These are phyloP conservation scores for Choristoneura fumiferana DNA, from an alignment of 1,140 invertebrate genomes.

Conservation along the genomic window DNA sequence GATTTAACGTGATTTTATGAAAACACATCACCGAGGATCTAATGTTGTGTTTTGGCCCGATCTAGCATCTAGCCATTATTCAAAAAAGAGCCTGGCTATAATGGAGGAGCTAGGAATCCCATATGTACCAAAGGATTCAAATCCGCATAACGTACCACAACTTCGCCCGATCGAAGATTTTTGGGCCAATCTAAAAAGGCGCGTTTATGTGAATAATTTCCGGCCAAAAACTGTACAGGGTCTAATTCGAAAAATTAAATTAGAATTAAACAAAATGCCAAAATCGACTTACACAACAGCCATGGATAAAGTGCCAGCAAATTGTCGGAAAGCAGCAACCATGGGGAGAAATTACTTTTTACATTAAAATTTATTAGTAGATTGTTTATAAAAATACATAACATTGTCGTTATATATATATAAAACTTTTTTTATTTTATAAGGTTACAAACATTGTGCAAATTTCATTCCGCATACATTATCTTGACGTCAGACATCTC, in stretches of 20 bases:
- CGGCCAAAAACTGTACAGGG: not conserved
- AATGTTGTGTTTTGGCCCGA: no score
- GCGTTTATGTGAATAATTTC: not conserved
- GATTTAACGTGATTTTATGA: not conserved
- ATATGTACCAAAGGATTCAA: not conserved
- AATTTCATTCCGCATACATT: constrained; percentile 2
- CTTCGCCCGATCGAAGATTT: not conserved
- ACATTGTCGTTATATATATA: not conserved
- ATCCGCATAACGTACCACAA: not conserved
- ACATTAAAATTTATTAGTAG: no score
- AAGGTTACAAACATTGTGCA: not conserved
- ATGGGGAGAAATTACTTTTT: no score
- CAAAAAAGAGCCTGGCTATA: no score
- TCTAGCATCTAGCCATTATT: no score
- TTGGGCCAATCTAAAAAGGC: not conserved
- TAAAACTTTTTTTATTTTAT: not conserved
- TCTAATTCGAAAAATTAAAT: not conserved
- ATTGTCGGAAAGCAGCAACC: not conserved
- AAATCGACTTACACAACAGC: not conserved
- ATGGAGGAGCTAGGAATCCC: no score
- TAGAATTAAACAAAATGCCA: not conserved
- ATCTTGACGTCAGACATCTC: no score
- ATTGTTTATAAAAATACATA: not conserved
- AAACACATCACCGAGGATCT: no score
- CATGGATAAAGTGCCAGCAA: not conserved